Conservation (phyloP, 2,113 vertebrate species). For the Pica pica region DNA sequence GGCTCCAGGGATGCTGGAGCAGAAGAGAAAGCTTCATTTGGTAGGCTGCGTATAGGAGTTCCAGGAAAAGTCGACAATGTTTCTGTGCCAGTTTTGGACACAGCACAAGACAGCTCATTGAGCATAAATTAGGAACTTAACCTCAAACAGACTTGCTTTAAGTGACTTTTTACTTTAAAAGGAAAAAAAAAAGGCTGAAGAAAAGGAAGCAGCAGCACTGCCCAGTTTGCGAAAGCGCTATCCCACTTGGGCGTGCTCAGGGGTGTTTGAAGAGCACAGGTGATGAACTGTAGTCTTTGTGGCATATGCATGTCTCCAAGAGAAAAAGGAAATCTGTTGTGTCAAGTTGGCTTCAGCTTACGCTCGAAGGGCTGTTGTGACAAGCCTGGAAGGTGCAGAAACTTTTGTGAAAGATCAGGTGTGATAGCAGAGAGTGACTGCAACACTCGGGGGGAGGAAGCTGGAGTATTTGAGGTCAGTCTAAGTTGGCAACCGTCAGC, state of each 20-base stretch:
- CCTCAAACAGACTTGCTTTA: neutral
- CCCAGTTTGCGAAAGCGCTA: neutral
- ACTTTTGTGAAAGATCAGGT: neutral
- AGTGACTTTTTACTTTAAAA: neutral
- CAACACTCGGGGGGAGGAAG: neutral
- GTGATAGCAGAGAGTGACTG: neutral
- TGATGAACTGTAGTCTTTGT: neutral
- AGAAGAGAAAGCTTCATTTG: neutral
- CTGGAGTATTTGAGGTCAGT: neutral
- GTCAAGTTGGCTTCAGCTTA: neutral
- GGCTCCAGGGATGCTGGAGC: neutral
- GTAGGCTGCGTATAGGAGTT: neutral
- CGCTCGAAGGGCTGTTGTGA: neutral
- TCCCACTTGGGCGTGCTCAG: neutral
- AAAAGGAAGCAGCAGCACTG: neutral
- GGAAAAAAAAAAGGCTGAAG: neutral
- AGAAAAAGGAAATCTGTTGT: neutral
- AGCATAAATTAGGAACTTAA: neutral
- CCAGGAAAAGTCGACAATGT: neutral
- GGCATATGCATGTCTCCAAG: neutral
- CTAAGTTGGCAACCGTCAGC: neutral
- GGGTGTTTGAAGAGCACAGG: neutral
- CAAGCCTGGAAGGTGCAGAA: neutral
- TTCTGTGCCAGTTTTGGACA: slow-evolving; percentile 11
- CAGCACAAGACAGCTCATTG: neutral